Conservation (phyloP, 2,797 vertebrate species). For the Alca torda region DNA sequence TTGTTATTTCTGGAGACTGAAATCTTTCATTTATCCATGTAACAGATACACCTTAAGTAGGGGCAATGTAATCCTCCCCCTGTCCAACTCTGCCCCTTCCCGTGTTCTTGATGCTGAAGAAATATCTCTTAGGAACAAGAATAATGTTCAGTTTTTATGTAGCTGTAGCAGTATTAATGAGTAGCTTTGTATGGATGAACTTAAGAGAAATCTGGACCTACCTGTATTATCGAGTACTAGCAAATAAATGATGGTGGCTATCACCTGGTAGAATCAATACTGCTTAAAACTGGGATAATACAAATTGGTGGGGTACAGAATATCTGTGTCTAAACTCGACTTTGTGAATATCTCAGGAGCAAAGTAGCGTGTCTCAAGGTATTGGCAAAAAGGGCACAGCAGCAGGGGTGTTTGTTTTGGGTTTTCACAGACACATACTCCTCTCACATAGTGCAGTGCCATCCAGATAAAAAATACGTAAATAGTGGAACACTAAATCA, state of each 20-base stretch:
- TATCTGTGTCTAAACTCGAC: background rate
- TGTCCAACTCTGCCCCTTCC: background rate
- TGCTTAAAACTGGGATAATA: background rate
- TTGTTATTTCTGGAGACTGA: slow-evolving; percentile 36
- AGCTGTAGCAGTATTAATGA: background rate
- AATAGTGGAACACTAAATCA: background rate
- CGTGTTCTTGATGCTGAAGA: background rate
- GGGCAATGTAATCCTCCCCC: background rate
- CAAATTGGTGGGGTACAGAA: background rate
- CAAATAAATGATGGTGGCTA: background rate
- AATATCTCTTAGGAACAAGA: background rate
- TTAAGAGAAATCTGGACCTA: background rate
- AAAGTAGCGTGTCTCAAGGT: background rate
- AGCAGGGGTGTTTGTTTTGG: background rate
- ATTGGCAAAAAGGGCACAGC: background rate
- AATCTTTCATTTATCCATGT: slow-evolving; percentile 2
- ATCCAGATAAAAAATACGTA: background rate
- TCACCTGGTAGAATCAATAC: background rate
- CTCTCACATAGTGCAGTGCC: background rate
- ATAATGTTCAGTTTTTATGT: background rate
- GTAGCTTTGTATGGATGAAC: background rate
- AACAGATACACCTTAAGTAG: slow-evolving; percentile 8
- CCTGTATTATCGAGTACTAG: too few species aligned
- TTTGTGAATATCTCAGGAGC: background rate
- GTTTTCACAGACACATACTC: background rate